Evolutionary conservation across 2,113 vertebrate species (phyloP).

Genomic region (Bubo scandiacus): DNA sequence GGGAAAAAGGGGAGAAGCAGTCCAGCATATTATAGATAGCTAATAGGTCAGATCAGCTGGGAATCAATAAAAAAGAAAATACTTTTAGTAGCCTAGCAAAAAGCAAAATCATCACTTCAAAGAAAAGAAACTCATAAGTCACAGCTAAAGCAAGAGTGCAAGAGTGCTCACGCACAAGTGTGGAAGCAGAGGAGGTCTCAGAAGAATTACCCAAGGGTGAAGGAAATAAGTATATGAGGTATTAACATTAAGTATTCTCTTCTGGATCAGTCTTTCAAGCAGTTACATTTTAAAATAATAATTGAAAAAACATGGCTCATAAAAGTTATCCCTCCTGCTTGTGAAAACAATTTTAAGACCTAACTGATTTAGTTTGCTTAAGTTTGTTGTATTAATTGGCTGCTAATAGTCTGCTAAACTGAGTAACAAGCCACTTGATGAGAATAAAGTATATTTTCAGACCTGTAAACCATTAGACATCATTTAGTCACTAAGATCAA

Average conservation of each 20-base stretch:
- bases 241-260: background rate
- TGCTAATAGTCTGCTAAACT: conserved; percentile 24
- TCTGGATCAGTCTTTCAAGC: background rate
- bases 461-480: background rate
- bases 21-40: background rate
- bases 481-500: background rate
- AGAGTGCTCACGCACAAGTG: background rate
- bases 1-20: background rate
- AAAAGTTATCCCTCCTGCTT: background rate
- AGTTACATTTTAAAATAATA: background rate
- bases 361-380: conserved; percentile 27
- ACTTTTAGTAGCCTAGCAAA: background rate
- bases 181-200: background rate
- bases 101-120: background rate
- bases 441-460: conserved; percentile 28
- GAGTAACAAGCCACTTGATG: background rate
- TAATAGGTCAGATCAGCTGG: background rate
- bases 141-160: background rate
- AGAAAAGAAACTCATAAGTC: background rate
- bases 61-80: background rate
- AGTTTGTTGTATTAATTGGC: conserved; percentile 14
- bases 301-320: background rate
- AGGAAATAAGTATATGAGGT: background rate
- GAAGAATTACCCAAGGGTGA: background rate
- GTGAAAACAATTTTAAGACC: background rate